A percentile compares a stretch with the other conserved stretches of the same genome.
These are phyloP conservation scores for Gastracanthus pulcherrimus DNA, from an alignment of 2,888 invertebrate genomes.

Conservation along the genomic window DNA sequence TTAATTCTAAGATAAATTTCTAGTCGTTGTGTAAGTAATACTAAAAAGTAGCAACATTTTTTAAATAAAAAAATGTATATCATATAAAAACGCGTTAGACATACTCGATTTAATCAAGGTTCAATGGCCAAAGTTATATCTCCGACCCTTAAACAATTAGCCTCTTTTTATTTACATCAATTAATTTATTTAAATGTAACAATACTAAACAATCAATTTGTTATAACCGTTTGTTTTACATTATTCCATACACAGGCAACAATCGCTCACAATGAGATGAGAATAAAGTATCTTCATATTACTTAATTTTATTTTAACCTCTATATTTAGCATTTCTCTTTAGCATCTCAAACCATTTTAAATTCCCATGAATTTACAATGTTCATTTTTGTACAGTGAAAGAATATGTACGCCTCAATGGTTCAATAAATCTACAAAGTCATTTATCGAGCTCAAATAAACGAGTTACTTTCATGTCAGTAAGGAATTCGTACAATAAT, in stretches of 20 bases:
- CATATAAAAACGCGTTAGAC: not conserved
- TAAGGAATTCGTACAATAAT: slow-evolving; percentile 19
- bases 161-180: not conserved
- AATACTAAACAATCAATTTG: not conserved
- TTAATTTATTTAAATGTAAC: not conserved
- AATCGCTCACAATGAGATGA: not conserved
- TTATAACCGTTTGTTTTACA: too few relatives aligned
- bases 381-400: not conserved
- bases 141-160: not conserved
- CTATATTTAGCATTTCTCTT: not conserved
- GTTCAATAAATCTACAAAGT: not conserved
- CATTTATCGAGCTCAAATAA: not conserved
- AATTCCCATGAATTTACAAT: too few relatives aligned
- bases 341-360: too few relatives aligned
- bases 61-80: too few relatives aligned
- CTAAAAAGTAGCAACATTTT: not conserved
- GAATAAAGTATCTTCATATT: not conserved
- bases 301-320: not conserved
- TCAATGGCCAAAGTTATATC: not conserved
- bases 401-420: not conserved
- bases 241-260: not conserved
- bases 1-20: not conserved
- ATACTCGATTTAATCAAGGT: not conserved
- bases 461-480: slow-evolving; percentile 11
- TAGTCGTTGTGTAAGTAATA: not conserved